Percentiles rank a stretch among this genome's conserved stretches.
phyloP scores from a whole-genome alignment of 1,140 invertebrate species.

The Forficula auricularia region DNA sequence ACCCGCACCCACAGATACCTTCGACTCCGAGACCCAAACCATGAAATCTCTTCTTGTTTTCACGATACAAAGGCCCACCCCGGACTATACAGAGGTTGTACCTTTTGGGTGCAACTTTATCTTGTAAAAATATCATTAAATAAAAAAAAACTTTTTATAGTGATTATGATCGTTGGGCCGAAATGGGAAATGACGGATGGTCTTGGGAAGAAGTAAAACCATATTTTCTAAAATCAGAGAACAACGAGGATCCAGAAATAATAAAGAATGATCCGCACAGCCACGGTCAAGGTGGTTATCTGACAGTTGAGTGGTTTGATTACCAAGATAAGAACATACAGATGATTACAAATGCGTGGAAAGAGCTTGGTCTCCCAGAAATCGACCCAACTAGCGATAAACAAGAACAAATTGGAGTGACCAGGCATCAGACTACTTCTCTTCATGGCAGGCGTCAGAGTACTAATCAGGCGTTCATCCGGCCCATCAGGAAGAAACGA shows the following conservation, averaged over 20 bases:
- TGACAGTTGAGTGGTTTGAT: conserved; percentile 39
- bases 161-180: conserved; percentile 51
- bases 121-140: no score
- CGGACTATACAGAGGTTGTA: no score
- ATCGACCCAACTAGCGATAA: conserved; percentile 2
- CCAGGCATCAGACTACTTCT: conserved; percentile 37
- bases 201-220: conserved; percentile 38
- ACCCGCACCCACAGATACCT: no score
- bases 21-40: no score
- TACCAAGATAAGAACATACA: conserved; percentile 36
- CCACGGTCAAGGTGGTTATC: conserved; percentile 37
- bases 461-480: conserved; percentile 51
- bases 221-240: conserved; percentile 40
- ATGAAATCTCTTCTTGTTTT: no score
- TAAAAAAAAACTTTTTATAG: no score
- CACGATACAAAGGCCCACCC: no score
- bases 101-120: no score
- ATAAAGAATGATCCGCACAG: conserved; percentile 23
- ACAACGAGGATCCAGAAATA: conserved; percentile 22
- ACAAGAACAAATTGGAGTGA: conserved; percentile 33
- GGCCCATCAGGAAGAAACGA: conserved; percentile 44
- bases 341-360: conserved; percentile 35
- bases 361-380: conserved; percentile 27
- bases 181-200: conserved; percentile 42
- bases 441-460: conserved; percentile 45